Conservation (phyloP, 1,140 invertebrate species). For the Nixonia krombeini region DNA sequence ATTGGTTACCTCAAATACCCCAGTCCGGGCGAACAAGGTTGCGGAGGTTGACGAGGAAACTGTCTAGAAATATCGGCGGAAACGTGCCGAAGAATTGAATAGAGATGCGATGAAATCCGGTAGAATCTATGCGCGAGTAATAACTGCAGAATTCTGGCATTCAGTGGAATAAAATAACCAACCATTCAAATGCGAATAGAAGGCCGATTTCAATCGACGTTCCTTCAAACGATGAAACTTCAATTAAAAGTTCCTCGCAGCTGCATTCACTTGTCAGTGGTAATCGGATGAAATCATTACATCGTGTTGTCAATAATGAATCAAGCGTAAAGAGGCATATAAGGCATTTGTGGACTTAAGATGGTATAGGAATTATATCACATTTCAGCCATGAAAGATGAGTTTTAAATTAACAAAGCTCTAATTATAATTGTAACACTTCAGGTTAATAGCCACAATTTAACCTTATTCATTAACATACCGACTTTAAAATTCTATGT, state of each 20-base stretch:
- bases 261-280: too few species aligned
- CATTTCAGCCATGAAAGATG: too few species aligned
- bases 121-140: conserved; percentile 17
- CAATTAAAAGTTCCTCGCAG: conserved; percentile 38
- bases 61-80: neutral
- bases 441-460: too few species aligned
- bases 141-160: conserved; percentile 28
- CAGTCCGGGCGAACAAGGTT: conserved; percentile 13
- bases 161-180: conserved; percentile 22
- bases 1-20: conserved; percentile 32
- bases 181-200: conserved; percentile 1
- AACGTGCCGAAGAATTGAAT: conserved; percentile 3
- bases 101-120: conserved; percentile 6
- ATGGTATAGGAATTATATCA: too few species aligned
- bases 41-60: neutral
- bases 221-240: conserved; percentile 8
- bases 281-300: too few species aligned
- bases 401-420: too few species aligned
- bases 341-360: too few species aligned
- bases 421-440: too few species aligned
- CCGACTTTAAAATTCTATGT: too few species aligned
- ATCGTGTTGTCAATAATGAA: too few species aligned
- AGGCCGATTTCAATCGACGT: conserved; percentile 4
- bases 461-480: too few species aligned
- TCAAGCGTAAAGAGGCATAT: too few species aligned